Conservation (phyloP, 2,888 invertebrate genomes). For the Phymatocera aterrima region DNA sequence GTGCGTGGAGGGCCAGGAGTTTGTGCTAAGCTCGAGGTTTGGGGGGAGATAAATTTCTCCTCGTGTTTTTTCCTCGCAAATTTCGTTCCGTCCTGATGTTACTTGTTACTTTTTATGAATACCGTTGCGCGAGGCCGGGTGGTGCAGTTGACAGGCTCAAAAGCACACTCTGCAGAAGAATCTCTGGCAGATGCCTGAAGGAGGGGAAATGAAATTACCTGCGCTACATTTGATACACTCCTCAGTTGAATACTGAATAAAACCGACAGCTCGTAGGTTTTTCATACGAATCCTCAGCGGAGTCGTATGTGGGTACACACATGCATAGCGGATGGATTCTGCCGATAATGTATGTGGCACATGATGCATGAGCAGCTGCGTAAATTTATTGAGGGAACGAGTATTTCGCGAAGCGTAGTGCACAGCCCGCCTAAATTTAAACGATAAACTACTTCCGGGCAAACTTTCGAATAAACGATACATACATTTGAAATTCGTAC, state of each 20-base stretch:
- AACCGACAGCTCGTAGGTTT: not conserved
- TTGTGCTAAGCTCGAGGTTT: conserved; percentile 3
- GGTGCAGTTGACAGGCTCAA: conserved; percentile 30
- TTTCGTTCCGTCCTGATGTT: conserved; percentile 5
- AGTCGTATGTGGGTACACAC: too few relatives aligned
- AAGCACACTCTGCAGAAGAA: not conserved
- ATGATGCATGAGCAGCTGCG: not conserved
- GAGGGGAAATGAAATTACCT: not conserved
- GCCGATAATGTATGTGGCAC: not conserved
- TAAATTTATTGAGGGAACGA: not conserved
- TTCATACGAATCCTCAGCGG: too few relatives aligned
- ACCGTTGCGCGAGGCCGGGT: not conserved
- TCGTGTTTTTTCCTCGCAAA: not conserved
- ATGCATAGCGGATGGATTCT: not conserved
- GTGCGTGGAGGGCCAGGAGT: not conserved
- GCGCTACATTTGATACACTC: not conserved
- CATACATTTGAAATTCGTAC: not conserved
- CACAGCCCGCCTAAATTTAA: not conserved
- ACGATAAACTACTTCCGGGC: not conserved
- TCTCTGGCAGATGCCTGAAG: not conserved
- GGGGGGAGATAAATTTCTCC: conserved; percentile 7
- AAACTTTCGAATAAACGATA: too few relatives aligned
- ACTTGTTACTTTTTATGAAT: conserved; percentile 22
- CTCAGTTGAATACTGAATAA: not conserved
- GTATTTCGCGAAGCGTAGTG: not conserved